A percentile compares a stretch with the other conserved stretches of the same genome.
phyloP scores from a whole-genome alignment of 2,888 invertebrate genomes.

The Tinea semifulvella region DNA sequence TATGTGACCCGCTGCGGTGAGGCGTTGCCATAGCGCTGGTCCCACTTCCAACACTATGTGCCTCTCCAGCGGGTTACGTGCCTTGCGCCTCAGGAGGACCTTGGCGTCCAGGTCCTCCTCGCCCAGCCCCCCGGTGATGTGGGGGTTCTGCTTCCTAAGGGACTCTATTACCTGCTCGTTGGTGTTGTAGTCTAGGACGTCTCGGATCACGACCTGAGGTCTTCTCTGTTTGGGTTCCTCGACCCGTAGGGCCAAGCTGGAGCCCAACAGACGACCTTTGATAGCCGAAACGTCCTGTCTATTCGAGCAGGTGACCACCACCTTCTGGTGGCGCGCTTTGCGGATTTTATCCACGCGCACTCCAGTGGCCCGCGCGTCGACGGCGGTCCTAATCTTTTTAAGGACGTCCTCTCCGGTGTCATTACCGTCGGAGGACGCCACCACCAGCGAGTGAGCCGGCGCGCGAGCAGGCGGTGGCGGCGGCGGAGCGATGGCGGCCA shows the following conservation, averaged over 20 bases:
- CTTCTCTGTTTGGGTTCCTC: slow-evolving; percentile 15
- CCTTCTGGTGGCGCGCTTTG: slow-evolving; percentile 19
- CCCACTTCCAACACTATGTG: slow-evolving; percentile 21
- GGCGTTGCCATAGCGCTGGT: slow-evolving; percentile 16
- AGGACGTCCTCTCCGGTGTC: slow-evolving; percentile 8
- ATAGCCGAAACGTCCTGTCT: neutral
- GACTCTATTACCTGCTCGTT: slow-evolving; percentile 16
- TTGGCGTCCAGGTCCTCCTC: slow-evolving; percentile 10
- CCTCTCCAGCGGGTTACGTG: slow-evolving; percentile 21
- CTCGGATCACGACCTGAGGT: slow-evolving; percentile 15
- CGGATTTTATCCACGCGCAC: slow-evolving; percentile 17
- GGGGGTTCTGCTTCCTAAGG: slow-evolving; percentile 17
- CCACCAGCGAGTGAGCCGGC: slow-evolving; percentile 13
- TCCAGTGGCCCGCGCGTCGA: slow-evolving; percentile 18
- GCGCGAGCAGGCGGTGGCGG: no score
- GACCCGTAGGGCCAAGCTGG: slow-evolving; percentile 6
- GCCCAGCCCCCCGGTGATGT: neutral
- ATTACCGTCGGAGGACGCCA: slow-evolving; percentile 9
- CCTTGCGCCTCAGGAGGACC: slow-evolving; percentile 20
- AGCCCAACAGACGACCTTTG: slow-evolving; percentile 14
- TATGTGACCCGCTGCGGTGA: slow-evolving; percentile 11
- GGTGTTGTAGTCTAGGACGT: slow-evolving; percentile 17
- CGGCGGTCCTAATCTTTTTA: slow-evolving; percentile 12
- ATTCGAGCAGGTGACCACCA: slow-evolving; percentile 17
- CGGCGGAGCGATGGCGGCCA: neutral